These are phyloP conservation scores for Epizoanthus ramosus DNA, from an alignment of 92 coral and sea anemone species.

Conservation along the genomic window DNA sequence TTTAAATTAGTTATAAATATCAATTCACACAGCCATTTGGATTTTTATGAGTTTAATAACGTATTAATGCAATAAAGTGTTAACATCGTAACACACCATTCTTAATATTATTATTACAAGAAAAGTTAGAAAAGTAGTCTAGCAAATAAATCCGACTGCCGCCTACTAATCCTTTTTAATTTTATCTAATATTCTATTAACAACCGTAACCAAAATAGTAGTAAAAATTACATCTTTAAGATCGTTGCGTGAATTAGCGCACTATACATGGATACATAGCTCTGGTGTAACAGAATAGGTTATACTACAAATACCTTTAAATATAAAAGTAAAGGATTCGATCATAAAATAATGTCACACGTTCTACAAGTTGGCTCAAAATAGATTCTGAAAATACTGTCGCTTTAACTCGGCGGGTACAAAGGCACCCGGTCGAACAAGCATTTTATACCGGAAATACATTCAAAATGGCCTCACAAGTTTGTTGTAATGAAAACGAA, in stretches of 20 bases:
- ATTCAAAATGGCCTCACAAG: conserved; percentile 3
- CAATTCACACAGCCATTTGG: neutral
- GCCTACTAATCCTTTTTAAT: conserved; percentile 18
- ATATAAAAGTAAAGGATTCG: conserved; percentile 47
- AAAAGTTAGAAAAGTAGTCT: conserved; percentile 40
- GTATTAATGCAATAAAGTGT: conserved; percentile 43
- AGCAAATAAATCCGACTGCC: conserved; percentile 36
- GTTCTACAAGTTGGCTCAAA: conserved; percentile 41
- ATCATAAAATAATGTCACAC: conserved; percentile 42
- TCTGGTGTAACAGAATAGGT: conserved; percentile 21
- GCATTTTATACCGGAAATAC: conserved; percentile 25
- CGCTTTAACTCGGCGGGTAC: conserved; percentile 24
- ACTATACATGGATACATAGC: conserved; percentile 21
- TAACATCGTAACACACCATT: conserved; percentile 27
- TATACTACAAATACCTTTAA: conserved; percentile 43
- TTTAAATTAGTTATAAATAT: too few species aligned
- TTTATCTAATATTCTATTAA: conserved; percentile 45
- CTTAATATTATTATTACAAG: conserved; percentile 41
- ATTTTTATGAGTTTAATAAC: conserved; percentile 41
- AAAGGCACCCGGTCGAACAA: conserved; percentile 27
- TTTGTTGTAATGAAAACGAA: neutral
- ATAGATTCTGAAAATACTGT: conserved; percentile 40
- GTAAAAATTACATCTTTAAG: conserved; percentile 44
- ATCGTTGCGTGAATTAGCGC: conserved; percentile 40
- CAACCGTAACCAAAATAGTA: conserved; percentile 49